phyloP scores from a whole-genome alignment of 2,888 invertebrate genomes.

The Xestia sexstrigata region DNA sequence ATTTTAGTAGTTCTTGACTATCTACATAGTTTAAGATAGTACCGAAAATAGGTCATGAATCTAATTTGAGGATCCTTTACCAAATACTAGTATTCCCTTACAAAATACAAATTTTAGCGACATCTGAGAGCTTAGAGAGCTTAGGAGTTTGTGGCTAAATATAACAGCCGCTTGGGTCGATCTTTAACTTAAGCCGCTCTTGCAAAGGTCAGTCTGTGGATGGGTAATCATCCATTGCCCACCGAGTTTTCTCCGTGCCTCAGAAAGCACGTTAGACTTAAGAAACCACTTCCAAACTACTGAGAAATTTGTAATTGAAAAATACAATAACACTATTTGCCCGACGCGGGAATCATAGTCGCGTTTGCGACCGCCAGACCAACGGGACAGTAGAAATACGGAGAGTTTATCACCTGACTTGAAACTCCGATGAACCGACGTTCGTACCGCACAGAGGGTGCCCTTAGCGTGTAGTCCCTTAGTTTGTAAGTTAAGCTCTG shows the following conservation, averaged over 20 bases:
- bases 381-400: too few relatives aligned
- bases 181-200: not conserved
- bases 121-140: not conserved
- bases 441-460: too few relatives aligned
- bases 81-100: too few relatives aligned
- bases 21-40: slow-evolving; percentile 10
- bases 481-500: not conserved
- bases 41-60: not conserved
- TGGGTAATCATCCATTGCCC: not conserved
- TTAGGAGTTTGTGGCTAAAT: not conserved
- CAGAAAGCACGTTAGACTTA: too few relatives aligned
- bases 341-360: too few relatives aligned
- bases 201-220: not conserved
- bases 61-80: not conserved
- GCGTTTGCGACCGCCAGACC: not conserved
- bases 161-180: not conserved
- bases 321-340: too few relatives aligned
- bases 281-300: too few relatives aligned
- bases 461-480: not conserved
- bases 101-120: not conserved
- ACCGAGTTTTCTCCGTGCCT: too few relatives aligned
- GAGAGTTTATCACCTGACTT: too few relatives aligned
- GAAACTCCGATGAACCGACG: too few relatives aligned
- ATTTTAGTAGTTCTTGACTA: not conserved
- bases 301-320: too few relatives aligned